Base-by-base conservation (phyloP, 2,888 invertebrate genomes). In the Callosobruchus maculatus region DNA sequence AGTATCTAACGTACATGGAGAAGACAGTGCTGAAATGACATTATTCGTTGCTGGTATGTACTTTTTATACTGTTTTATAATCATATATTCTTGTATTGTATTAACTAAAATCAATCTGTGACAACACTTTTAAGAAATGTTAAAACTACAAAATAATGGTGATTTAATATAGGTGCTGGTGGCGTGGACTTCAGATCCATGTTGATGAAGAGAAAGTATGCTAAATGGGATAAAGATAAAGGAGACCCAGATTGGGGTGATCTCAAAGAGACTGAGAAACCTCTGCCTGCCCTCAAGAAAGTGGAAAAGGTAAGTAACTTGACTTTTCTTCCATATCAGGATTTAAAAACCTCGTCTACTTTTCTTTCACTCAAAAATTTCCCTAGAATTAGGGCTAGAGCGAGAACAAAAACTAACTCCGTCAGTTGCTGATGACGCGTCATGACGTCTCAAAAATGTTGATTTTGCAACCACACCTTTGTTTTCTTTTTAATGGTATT, bases 141-240 rank as follows among this genome's bases (percentile, higher is more conserved):
- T 26, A 4, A 2, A 26, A 2, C 3, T 67, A 9, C 2, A 20
- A 3, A 21, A 67, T 67, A 67, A 21, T 4, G 20, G 68, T 70
- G 18, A 69, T 69, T 22, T 73, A 71, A 68, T 71, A 20, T 78
- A 95, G 98, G 97, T 89, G 93, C 98, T 78, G 97, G 97, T 88
- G 97, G 97, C 80, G 95, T 99, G 94, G 99, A 99, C 89, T 99
- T 99, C 94, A 94, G 99, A 88, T 94, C 97, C 78, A 95, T 99
- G 95, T 91, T 99, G 82, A 98, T 97, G 89, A 98, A 97, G 90
- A 93, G 97, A 84, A 96, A 96, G 88, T 97, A 97, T 87, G 94
- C 95, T 83, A 95, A 96, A 90, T 97, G 97, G 97, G 95, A 91
- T 76, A 93, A 94, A 87, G 94, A 97, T 80, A 95, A 98, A 81